Percentiles rank a stretch among this genome's conserved stretches.
These are phyloP conservation scores for Pseudoips prasinana DNA, from an alignment of 2,888 invertebrate species.

Conservation along the genomic window DNA sequence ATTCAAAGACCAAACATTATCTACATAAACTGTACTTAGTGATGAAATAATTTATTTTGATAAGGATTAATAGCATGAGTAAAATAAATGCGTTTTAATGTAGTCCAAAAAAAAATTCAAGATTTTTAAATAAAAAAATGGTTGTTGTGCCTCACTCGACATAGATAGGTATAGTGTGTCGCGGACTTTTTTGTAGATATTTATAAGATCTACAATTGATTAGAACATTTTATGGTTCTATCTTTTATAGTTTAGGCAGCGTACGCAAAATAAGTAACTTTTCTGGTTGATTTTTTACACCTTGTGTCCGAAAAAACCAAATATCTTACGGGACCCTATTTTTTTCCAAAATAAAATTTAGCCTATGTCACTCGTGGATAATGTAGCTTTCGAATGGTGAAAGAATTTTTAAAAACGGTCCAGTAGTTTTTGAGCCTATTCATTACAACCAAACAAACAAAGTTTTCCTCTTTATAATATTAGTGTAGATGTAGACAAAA, in stretches of 20 bases:
- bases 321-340: conserved; percentile 1
- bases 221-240: not conserved
- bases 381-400: too few relatives aligned
- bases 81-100: not conserved
- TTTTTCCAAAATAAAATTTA: not conserved
- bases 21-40: not conserved
- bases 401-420: not conserved
- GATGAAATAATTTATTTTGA: not conserved
- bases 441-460: not conserved
- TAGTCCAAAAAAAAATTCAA: not conserved
- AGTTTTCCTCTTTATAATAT: not conserved
- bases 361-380: too few relatives aligned
- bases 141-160: conserved; percentile 5
- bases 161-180: conserved; percentile 5
- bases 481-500: too few relatives aligned
- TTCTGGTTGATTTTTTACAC: conserved; percentile 15
- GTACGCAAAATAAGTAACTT: conserved; percentile 16
- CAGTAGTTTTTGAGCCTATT: not conserved
- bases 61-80: too few relatives aligned
- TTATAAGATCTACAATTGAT: conserved; percentile 6
- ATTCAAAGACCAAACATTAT: not conserved
- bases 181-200: conserved; percentile 6
- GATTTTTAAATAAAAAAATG: not conserved
- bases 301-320: conserved; percentile 8
- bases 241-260: too few relatives aligned